Evolutionary conservation across 2,113 vertebrate genomes (phyloP).

Genomic region (Planiliza haematocheilus): DNA sequence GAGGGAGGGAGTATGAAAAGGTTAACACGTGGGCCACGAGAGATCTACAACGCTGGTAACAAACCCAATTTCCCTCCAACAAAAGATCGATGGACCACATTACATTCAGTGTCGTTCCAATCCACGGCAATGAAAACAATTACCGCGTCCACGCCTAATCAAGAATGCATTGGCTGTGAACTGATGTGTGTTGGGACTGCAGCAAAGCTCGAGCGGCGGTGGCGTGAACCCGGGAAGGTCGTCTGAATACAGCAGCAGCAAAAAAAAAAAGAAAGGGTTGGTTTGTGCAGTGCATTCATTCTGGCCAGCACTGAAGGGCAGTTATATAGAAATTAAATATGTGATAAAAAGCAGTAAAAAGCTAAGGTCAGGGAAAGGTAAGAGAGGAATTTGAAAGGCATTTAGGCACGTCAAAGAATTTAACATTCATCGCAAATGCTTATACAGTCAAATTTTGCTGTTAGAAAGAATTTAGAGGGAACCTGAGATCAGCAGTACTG

Average conservation of each 20-base stretch:
- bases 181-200: conserved; percentile 53
- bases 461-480: no score
- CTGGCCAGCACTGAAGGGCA: neutral
- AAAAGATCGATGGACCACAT: conserved; percentile 76
- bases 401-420: neutral
- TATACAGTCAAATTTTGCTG: neutral
- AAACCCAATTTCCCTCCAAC: conserved; percentile 71
- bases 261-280: neutral
- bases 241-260: conserved; percentile 21
- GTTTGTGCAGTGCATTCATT: conserved; percentile 23
- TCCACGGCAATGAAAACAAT: conserved; percentile 74
- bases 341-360: neutral
- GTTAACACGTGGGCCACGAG: conserved; percentile 38
- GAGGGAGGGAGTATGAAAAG: conserved; percentile 33
- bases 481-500: no score
- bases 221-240: conserved; percentile 16
- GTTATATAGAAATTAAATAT: no score
- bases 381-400: neutral
- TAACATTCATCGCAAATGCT: neutral
- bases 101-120: conserved; percentile 69
- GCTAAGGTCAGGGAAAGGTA: neutral
- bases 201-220: conserved; percentile 32
- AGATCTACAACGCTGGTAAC: conserved; percentile 63
- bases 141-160: conserved; percentile 69
- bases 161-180: conserved; percentile 61